Base-by-base conservation (phyloP, 2,888 invertebrate species). In the Protodeltote pygarga region DNA sequence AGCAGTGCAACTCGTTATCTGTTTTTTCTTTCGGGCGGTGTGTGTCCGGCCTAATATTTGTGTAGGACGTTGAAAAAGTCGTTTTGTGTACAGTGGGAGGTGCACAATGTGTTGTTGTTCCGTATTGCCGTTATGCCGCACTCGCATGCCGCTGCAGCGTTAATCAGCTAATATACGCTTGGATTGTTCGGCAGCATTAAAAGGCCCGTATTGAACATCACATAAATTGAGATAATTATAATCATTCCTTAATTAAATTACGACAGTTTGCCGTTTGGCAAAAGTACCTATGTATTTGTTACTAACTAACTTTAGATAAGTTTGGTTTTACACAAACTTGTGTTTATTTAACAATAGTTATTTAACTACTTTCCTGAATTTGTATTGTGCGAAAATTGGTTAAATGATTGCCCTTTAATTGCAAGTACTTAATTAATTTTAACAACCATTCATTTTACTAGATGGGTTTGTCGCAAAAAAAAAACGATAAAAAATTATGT, bases 21-120 rank as follows among this genome's bases (percentile, higher is more conserved):
- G 71, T 81, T 87, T 89, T 89, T 87, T 85, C 53, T 71, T 68
- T 72, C 73, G 73, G 77, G 66, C 79, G 79, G 78, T 87, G 85
- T 88, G 85, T 88, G 86, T 85, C 83, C 84, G 65, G 77, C 82
- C 85, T 86, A 87, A 89, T 91, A 87, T 91, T 89, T 89, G 89
- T 76, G 83, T 85, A 87, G 87, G 84, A 74, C 68, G 78, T 71
- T 73, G 71, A 85, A 85, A 87, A 87, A 86, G 80, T 77, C 75
- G 77, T 83, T 85, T 83, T 83, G 82, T 84, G 74, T 85, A 75
- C 75, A 74, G 85, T 85, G 85, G 85, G 82, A 79, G 82, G 80
- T 61, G 79, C 77, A 78, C 69, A 64, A 52, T 71, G 49, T 61
- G 58, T 54, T 71, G 65, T 77, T 80, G 75, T 79, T 77, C 67